Base-by-base conservation (phyloP, 2,113 vertebrate genomes). In the Erythrocercus mccallii region DNA sequence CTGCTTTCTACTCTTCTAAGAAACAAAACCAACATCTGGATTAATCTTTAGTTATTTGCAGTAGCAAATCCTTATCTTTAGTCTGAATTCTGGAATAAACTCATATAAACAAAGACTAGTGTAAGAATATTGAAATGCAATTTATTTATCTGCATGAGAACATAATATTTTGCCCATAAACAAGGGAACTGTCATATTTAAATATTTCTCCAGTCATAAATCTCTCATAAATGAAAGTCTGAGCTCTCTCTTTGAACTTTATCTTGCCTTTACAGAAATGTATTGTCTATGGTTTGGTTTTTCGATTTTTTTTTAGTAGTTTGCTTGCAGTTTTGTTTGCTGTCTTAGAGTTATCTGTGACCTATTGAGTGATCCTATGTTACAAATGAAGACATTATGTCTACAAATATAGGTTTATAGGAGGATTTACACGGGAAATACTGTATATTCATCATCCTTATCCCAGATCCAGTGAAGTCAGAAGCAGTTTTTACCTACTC, bases 61-160 rank as follows among this genome's bases (percentile, higher is more conserved):
- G 89, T 93, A 97, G 90, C 83, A 95, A 95, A 58, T 56, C n/a
- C 42, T 89, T 93, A 96, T 95, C 66, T 1, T 73, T 50, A 88
- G 47, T 56, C 68, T 85, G 77, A 96, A 91, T 95, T 91, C 64
- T 95, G 92, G 86, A 89, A 86, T 71, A 90, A 88, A 87, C 21
- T 77, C 35, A 60, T 79, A 77, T 91, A 97, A 96, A 96, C 80
- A 97, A 57, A 95, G 45, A 47, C 91, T 84, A 77, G 47, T 5
- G 3, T 79, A 89, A 93, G 44, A 81, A 82, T 92, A 97, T 74
- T 93, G 80, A 91, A 95, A 94, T 84, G 18, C 31, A 88, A 89
- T 96, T 96, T 93, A 93, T 95, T 92, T 96, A 86, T 90, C 82
- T 78, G 44, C 80, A 91, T 87, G 86, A 44, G 66, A 95, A 95